Conservation (phyloP, 2,797 vertebrate genomes). For the Podarcis lilfordi region DNA sequence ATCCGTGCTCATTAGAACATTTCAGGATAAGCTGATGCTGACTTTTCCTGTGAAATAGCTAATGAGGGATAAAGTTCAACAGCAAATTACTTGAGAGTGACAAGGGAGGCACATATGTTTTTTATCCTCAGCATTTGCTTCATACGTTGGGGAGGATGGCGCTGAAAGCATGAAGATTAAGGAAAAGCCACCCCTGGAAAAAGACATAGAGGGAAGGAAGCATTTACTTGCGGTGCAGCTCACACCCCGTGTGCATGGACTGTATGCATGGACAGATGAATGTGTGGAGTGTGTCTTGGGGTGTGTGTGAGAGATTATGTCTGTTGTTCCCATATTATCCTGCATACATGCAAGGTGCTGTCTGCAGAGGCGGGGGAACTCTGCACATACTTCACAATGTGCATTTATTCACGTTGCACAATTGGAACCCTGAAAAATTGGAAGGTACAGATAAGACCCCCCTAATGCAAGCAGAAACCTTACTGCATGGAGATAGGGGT, state of each 20-base stretch:
- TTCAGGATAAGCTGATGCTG: not conserved
- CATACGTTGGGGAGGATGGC: not conserved
- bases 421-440: not conserved
- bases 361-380: not conserved
- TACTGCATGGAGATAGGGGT: not conserved
- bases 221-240: not conserved
- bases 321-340: not conserved
- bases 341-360: not conserved
- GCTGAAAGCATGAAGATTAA: not conserved
- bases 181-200: not conserved
- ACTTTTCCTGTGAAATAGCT: constrained; percentile 28
- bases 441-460: not conserved
- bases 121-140: accelerated
- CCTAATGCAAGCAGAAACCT: not conserved
- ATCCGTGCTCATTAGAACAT: not conserved
- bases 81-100: constrained; percentile 11
- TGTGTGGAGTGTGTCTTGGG: too few relatives aligned
- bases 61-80: constrained; percentile 31
- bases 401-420: not conserved
- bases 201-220: constrained; percentile 3
- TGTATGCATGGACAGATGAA: not conserved
- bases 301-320: not conserved
- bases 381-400: too few relatives aligned
- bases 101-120: not conserved
- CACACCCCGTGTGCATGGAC: not conserved